Base-by-base conservation (phyloP, 1,140 invertebrate species). In the Panagrolaimus sp. region DNA sequence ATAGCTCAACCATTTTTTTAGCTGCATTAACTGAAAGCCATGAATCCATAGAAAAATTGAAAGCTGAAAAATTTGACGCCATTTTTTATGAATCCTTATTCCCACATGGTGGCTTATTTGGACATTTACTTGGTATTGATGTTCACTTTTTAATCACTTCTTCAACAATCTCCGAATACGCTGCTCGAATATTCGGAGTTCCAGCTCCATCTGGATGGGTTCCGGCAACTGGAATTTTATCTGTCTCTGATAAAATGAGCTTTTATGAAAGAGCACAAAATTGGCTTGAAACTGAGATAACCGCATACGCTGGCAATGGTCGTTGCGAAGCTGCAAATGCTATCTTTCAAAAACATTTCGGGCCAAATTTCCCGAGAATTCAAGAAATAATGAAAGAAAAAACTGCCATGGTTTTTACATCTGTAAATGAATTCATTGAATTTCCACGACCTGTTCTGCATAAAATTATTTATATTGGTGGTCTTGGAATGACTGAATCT, bases 391-490 rank as follows among this genome's bases (percentile, higher is more conserved):
- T 70, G 13, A 70, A 31, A 23, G 20, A 25, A 16, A 63, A 47
- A 14, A 51, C 69, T 5, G 38, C 67, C 20, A 38, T 68, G 5
- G 23, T 70, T 27, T 70, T 71, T 45, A 65, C 69, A 20, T 61
- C 61, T 31, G 69, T 71, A 9, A 65, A 71, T 14, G 69, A 71
- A 51, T 70, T 71, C 47, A 57, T 53, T 7, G 69, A 71, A 38
- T 71, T 71, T 31, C 69, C 69, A 16, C 51, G 69, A 5, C 69
- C 69, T 16, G 31, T 71, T 20, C 23, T 43, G 14, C 68, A n/a
- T 8, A 53, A 71, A 45, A 7, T 68, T 63, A 42, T 71, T n/a
- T 70, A 71, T 65, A 70, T 71, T 57, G 69, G 69, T 27, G 69
- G 69, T 14, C 43, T 71, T 16, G 69, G 67, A 42, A 53, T 48